Evolutionary conservation across 2,113 vertebrate species (phyloP).

Genomic region (Madoqua kirkii): DNA sequence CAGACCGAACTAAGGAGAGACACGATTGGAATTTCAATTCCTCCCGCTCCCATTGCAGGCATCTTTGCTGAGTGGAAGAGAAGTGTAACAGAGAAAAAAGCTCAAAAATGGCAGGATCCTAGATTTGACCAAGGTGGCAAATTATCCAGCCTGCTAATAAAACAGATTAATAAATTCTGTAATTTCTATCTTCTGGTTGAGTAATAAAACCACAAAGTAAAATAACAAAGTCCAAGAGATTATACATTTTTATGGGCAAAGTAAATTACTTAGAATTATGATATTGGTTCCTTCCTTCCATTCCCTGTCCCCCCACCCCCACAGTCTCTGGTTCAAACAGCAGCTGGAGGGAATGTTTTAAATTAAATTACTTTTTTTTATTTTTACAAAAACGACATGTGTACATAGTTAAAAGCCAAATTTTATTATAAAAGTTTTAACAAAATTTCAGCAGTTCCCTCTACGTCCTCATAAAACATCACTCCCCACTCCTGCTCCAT

Average conservation of each 20-base stretch:
- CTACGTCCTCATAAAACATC: background rate
- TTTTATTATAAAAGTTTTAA: background rate
- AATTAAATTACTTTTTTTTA: background rate
- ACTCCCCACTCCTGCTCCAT: no score
- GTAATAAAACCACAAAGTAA: background rate
- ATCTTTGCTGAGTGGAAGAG: background rate
- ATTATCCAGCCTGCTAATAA: background rate
- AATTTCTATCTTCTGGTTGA: background rate
- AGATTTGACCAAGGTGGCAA: background rate
- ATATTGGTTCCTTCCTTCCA: background rate
- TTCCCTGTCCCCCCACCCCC: background rate
- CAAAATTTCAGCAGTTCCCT: background rate
- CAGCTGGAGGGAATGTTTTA: background rate
- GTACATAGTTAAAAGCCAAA: background rate
- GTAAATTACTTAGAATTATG: background rate
- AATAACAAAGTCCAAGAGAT: background rate
- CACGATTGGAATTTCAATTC: constrained; percentile 73
- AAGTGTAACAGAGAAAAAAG: background rate
- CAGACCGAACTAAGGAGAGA: constrained; percentile 44
- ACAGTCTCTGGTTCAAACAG: background rate
- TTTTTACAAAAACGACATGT: background rate
- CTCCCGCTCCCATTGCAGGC: background rate
- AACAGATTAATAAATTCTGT: background rate
- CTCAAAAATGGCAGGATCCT: background rate
- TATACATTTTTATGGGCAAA: background rate